A percentile compares a stretch with the other conserved stretches of the same genome.
phyloP scores from a whole-genome alignment of 1,140 invertebrate species.

The Pseudoatta argentina region DNA sequence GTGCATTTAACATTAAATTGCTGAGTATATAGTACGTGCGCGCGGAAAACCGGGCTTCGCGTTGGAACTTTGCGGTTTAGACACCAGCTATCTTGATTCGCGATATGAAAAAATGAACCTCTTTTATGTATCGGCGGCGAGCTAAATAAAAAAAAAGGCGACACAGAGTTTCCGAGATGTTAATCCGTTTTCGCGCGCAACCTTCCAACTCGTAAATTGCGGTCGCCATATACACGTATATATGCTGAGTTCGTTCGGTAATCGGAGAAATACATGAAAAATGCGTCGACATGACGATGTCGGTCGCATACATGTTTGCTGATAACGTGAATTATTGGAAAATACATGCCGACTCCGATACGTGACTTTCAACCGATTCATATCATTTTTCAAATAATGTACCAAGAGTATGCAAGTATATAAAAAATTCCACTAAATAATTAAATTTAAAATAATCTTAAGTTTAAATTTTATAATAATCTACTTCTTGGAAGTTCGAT shows the following conservation, averaged over 20 bases:
- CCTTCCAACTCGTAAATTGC: slow-evolving; percentile 58
- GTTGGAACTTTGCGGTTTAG: slow-evolving; percentile 66
- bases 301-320: slow-evolving; percentile 10
- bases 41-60: slow-evolving; percentile 50
- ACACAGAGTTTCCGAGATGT: slow-evolving; percentile 56
- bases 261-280: slow-evolving; percentile 57
- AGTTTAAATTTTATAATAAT: neutral
- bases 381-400: neutral
- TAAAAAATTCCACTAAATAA: neutral
- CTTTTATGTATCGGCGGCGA: slow-evolving; percentile 60
- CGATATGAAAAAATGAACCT: slow-evolving; percentile 60
- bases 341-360: neutral
- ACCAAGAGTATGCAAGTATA: neutral
- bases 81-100: slow-evolving; percentile 70
- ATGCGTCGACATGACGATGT: slow-evolving; percentile 5
- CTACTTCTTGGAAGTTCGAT: neutral
- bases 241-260: slow-evolving; percentile 22
- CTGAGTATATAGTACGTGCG: slow-evolving; percentile 41
- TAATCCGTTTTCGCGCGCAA: slow-evolving; percentile 55
- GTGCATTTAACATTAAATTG: slow-evolving; percentile 61
- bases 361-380: neutral
- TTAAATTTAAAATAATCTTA: neutral
- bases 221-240: slow-evolving; percentile 3
- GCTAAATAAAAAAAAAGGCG: slow-evolving; percentile 52
- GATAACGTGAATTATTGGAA: slow-evolving; percentile 47